Conservation (phyloP, 1,140 invertebrate genomes). For the Maniola jurtina region DNA sequence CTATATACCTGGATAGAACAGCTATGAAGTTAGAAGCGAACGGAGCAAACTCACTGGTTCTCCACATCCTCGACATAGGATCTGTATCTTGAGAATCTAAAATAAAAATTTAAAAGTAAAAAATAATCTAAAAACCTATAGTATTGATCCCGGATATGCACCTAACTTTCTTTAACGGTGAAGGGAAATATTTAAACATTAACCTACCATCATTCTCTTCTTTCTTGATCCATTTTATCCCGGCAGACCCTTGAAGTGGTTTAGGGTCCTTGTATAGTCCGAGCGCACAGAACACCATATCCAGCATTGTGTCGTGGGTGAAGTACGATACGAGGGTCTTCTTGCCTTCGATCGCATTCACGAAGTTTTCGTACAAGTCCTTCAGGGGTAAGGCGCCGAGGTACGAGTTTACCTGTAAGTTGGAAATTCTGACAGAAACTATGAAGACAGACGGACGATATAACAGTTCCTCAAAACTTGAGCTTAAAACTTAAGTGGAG, state of each 20-base stretch:
- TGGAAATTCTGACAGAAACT: no score
- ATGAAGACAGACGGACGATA: no score
- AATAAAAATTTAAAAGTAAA: no score
- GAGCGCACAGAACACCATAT: constrained; percentile 59
- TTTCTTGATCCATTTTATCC: neutral
- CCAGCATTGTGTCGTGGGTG: constrained; percentile 82
- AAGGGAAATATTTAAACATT: no score
- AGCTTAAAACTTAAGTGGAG: no score
- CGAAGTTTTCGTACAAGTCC: constrained; percentile 83
- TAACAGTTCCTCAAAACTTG: neutral
- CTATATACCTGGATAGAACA: constrained; percentile 60
- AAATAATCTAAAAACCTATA: no score
- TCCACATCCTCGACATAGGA: constrained; percentile 40
- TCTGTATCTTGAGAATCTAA: no score
- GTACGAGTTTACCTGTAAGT: constrained; percentile 77
- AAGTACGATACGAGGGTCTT: constrained; percentile 85
- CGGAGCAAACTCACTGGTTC: constrained; percentile 49
- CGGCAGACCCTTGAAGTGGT: constrained; percentile 31
- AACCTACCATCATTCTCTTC: no score
- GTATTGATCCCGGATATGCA: no score
- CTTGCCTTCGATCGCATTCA: constrained; percentile 44
- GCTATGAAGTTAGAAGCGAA: constrained; percentile 60
- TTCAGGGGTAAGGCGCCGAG: constrained; percentile 86
- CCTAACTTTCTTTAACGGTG: no score
- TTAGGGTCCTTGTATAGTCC: constrained; percentile 48